Evolutionary conservation across 2,797 vertebrate genomes (phyloP), one percentile per base, ranked within the genome.

Genomic region (Champsocephalus gunnari): DNA sequence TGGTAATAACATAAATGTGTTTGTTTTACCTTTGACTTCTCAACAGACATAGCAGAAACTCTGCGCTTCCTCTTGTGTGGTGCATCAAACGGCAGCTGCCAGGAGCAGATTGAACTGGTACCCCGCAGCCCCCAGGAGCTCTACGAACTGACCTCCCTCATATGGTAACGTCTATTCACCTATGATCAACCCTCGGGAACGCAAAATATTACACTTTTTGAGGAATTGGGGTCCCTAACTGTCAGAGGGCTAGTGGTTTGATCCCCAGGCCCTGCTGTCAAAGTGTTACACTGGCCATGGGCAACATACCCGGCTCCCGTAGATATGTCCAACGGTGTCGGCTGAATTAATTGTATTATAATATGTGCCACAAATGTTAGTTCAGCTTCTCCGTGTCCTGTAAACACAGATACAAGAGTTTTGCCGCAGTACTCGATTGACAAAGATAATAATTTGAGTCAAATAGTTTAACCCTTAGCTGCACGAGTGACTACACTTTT

Each of bases 91-190:
- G 97, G 98, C 79, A 98, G 96, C 93, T 99, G 98, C 94, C 98
- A 98, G 92, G 98, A 99, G 71, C 98, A 99, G 94, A 99, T 99
- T 83, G 98, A 99, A 82, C 96, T 99, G 84, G 97, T 99, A 84
- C 97, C 98, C 71, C 94, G 98, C 72, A 99, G 98, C 90, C 98
- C 98, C 59, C 98, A 99, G 94, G 98, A 99, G 89, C 96, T 99
- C 51, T 99, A 99, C 83, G 98, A 99, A 91, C 94, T 99, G 86
- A 99, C 98, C 67, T 99, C 98, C 79, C 96, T 99, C 73, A 99
- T 99, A 94, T 99, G 98, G 98, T 99, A 96, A 90, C 4, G 8
- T 66, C 10, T 49, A 12, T 61, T 50, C 48, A 12, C 59, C 19
- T 54, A 14, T 13, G 11, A 57, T 71, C 24, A 66, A 0, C 2